Base-by-base conservation (phyloP, 1,140 invertebrate species). In the Anthonomus grandis region DNA sequence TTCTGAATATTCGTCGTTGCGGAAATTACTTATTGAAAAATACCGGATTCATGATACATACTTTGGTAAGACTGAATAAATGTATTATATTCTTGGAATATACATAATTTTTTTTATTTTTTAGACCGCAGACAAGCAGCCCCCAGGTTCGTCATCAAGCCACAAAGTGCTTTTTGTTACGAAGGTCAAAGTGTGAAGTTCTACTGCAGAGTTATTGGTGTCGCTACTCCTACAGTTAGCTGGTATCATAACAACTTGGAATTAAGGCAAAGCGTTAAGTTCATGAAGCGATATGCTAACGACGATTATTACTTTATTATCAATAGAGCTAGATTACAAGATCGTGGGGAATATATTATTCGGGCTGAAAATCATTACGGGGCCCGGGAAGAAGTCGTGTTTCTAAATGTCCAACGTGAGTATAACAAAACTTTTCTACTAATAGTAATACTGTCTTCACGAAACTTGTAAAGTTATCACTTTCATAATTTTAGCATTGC, bases 301-400 rank as follows among this genome's bases (percentile, higher is more conserved):
- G 93, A 97, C 62, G 94, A 98, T 71, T 99, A 95, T 72, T 95
- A 95, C 66, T 95, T 99, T 71, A 88, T 97, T 38, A 97, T 99
- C 58, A 98, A 97, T 74, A 83, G 97, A 64, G 89, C 90, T 6
- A 97, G 95, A 74, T 74, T 95, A 51, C 90, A 93, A 61, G 96
- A 99, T 73, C 85, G 94, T 70, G 97, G 97, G 66, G 95, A 98
- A 73, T 98, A 98, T 72, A 89, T 95, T 49, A 97, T 99, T 64
- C 80, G 91, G 36, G 97, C 97, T 2, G 94, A 98, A 74, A 99
- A 99, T 79, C 91, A 93, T 71, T 99, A 97, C 75, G 97, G 97
- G 41, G 91, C 88, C 67, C 83, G 90, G 64, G 96, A 99, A 78
- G 95, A 97, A 76, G 87, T 93, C 42, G 94, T 97, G 4, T 97